phyloP scores from a whole-genome alignment of 2,113 vertebrate genomes.

The Illadopsis cleaveri region DNA sequence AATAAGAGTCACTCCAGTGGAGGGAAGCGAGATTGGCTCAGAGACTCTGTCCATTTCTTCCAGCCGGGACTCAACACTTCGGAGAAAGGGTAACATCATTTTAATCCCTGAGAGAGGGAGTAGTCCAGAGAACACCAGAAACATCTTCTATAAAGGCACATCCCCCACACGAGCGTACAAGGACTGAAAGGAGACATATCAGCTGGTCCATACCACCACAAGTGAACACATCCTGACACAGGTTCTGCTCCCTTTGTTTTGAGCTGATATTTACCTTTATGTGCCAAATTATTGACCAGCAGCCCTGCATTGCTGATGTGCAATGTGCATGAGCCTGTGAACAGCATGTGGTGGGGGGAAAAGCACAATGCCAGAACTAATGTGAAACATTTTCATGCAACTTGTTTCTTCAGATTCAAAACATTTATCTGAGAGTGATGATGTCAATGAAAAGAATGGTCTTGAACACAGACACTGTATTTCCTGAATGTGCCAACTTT shows the following conservation, averaged over 20 bases:
- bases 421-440: constrained; percentile 21
- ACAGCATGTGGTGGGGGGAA: constrained; percentile 59
- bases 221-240: constrained; percentile 36
- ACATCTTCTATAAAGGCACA: constrained; percentile 98
- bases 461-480: constrained; percentile 64
- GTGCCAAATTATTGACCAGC: constrained; percentile 58
- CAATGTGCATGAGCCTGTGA: constrained; percentile 46
- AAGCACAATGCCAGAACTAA: constrained; percentile 78
- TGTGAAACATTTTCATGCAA: constrained; percentile 52
- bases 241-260: constrained; percentile 57
- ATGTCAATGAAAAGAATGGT: constrained; percentile 44
- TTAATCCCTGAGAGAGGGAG: constrained; percentile 93
- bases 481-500: constrained; percentile 81
- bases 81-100: constrained; percentile 91
- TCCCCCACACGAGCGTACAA: constrained; percentile 89
- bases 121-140: constrained; percentile 93
- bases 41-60: constrained; percentile 89
- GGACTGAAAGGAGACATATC: constrained; percentile 73
- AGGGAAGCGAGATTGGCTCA: constrained; percentile 83
- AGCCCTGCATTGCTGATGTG: constrained; percentile 37
- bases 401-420: constrained; percentile 57
- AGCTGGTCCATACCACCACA: not conserved
- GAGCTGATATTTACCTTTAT: constrained; percentile 31
- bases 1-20: constrained; percentile 92
- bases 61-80: constrained; percentile 90